Percentiles rank a stretch among this genome's conserved stretches.
Conservation (phyloP, 2,113 vertebrate genomes). For the Dicentrarchus labrax region DNA sequence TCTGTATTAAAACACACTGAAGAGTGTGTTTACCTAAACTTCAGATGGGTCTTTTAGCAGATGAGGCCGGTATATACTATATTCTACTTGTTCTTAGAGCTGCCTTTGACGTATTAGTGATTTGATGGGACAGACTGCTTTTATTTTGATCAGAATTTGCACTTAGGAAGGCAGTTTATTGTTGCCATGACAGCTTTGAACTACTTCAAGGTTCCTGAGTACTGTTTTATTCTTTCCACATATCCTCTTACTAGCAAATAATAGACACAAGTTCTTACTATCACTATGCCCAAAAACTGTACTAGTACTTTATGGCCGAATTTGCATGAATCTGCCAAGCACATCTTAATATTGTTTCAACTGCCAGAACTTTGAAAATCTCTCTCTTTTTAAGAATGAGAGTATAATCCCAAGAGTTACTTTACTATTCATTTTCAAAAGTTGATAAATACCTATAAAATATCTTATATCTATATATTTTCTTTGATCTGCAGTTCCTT, state of each 20-base stretch:
- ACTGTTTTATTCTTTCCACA: background rate
- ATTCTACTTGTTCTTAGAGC: background rate
- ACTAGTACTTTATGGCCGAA: background rate
- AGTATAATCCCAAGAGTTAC: too few species aligned
- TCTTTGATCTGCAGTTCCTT: too few species aligned
- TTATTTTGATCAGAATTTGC: slow-evolving; percentile 1
- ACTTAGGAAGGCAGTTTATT: background rate
- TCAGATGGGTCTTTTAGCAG: background rate
- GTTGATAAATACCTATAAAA: too few species aligned
- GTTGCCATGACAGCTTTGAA: background rate
- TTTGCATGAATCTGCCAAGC: background rate
- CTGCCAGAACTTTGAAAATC: too few species aligned
- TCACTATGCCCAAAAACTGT: background rate
- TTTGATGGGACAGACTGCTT: slow-evolving; percentile 11
- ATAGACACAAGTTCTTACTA: background rate
- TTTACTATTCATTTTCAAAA: too few species aligned
- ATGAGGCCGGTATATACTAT: background rate
- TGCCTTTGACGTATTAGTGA: slow-evolving; percentile 2
- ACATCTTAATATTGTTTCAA: too few species aligned
- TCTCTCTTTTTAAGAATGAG: too few species aligned
- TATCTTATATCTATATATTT: too few species aligned
- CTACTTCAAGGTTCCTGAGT: slow-evolving; percentile 1
- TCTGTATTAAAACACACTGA: slow-evolving; percentile 12
- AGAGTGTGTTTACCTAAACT: background rate
- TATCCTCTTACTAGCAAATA: background rate